Percentiles rank a stretch among this genome's conserved stretches.
phyloP scores from a whole-genome alignment of 2,797 vertebrate species.

The Macropus fuliginosus region DNA sequence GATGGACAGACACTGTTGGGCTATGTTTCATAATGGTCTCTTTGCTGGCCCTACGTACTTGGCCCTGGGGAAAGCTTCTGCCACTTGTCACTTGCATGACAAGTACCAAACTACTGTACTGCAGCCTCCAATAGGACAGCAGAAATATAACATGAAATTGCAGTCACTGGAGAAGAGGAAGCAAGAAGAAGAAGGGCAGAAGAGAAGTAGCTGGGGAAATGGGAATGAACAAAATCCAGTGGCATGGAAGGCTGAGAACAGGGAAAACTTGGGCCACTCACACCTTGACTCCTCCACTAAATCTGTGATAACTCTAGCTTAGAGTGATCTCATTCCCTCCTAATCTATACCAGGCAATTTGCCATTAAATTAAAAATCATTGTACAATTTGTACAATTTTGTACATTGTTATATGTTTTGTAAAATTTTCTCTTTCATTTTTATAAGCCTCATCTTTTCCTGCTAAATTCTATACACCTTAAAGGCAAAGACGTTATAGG shows the following conservation, averaged over 20 bases:
- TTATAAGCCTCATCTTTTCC: background rate
- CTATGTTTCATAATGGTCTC: background rate
- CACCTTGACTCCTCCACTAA: background rate
- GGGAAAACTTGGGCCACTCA: background rate
- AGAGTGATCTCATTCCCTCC: background rate
- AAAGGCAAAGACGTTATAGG: background rate
- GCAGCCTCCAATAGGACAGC: background rate
- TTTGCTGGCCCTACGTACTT: background rate
- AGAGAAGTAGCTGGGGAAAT: background rate
- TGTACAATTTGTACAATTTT: background rate
- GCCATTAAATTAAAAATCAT: background rate
- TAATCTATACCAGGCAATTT: background rate
- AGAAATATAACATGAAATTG: background rate
- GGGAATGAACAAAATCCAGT: background rate
- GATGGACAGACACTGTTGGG: background rate
- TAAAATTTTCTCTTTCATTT: background rate
- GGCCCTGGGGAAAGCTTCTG: background rate
- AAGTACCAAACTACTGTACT: background rate
- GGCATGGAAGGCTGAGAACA: background rate
- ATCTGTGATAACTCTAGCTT: background rate
- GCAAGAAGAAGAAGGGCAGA: background rate
- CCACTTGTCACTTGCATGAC: background rate
- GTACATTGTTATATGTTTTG: background rate
- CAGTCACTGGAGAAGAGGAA: background rate
- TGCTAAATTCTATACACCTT: background rate